Conservation (phyloP, 53 echinoderm and acorn worm genomes). For the Crossaster papposus region DNA sequence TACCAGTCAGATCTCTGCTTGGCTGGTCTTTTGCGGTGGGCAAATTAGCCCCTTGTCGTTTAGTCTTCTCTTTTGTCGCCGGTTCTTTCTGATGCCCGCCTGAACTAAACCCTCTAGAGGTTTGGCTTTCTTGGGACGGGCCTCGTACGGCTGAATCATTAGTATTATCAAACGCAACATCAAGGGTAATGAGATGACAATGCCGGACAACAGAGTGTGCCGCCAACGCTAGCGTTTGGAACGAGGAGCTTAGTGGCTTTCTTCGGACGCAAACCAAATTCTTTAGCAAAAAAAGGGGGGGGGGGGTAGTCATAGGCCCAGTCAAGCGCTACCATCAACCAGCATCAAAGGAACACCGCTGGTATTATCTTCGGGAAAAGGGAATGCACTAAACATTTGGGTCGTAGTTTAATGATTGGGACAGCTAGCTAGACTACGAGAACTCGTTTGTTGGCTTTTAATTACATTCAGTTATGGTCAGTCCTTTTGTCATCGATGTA, state of each 20-base stretch:
- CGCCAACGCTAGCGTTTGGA: background rate
- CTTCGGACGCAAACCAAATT: constrained; percentile 21
- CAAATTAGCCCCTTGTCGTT: constrained; percentile 49
- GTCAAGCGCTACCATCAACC: constrained; percentile 9
- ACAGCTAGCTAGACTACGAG: background rate
- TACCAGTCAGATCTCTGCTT: constrained; percentile 30
- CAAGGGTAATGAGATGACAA: constrained; percentile 54
- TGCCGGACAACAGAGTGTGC: background rate
- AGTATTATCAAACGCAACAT: constrained; percentile 51
- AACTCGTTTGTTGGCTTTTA: constrained; percentile 31
- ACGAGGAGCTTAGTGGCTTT: background rate
- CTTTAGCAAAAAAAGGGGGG: constrained; percentile 9
- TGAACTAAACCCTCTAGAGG: background rate
- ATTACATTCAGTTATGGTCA: constrained; percentile 28
- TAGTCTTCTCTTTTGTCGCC: constrained; percentile 23
- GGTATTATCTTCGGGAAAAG: constrained; percentile 12
- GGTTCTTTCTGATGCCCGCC: constrained; percentile 39
- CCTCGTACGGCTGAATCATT: constrained; percentile 22
- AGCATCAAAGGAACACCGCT: constrained; percentile 46
- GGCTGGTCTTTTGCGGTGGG: constrained; percentile 41
- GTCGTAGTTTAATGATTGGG: constrained; percentile 17
- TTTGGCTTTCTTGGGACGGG: constrained; percentile 35
- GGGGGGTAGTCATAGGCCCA: constrained; percentile 17
- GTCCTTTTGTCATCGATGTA: background rate
- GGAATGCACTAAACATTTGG: constrained; percentile 20